Percentiles rank a stretch among this genome's conserved stretches.
Evolutionary conservation across 2,113 vertebrate genomes (phyloP).

Genomic region (Nyctereutes procyonoides): DNA sequence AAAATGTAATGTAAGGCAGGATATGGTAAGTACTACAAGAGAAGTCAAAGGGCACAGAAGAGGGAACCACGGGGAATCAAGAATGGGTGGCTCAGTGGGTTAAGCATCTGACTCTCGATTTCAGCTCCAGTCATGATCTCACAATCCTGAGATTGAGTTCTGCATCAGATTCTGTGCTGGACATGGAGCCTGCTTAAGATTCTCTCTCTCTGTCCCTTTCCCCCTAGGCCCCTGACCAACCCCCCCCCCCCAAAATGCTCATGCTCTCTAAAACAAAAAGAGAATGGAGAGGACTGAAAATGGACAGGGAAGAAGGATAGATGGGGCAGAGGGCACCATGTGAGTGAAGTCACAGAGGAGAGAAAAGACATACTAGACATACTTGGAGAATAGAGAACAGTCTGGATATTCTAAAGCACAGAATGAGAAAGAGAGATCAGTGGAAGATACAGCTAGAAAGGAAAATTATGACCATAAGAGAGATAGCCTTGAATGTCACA

Average conservation of each 20-base stretch:
- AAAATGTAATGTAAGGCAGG: not conserved
- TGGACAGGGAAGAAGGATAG: not conserved
- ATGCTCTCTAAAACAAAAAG: not conserved
- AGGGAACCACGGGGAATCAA: not conserved
- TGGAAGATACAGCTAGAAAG: not conserved
- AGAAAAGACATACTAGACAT: not conserved
- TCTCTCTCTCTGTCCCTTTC: not conserved
- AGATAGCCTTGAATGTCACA: not conserved
- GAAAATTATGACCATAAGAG: not conserved
- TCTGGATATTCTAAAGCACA: not conserved
- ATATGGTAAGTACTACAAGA: not conserved
- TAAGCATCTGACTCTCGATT: not conserved
- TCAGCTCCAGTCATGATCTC: not conserved
- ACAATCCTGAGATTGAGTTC: not conserved
- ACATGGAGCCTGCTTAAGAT: not conserved
- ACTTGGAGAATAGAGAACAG: not conserved
- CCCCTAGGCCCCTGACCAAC: too few relatives aligned
- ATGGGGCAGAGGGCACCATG: not conserved
- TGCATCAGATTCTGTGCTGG: not conserved
- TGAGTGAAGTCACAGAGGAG: not conserved
- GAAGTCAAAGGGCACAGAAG: not conserved
- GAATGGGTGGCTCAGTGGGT: not conserved
- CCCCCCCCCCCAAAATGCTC: not conserved
- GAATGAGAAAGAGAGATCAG: not conserved
- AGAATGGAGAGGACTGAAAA: not conserved